phyloP scores from a whole-genome alignment of 1,140 invertebrate genomes.

The Calycopis cecrops region DNA sequence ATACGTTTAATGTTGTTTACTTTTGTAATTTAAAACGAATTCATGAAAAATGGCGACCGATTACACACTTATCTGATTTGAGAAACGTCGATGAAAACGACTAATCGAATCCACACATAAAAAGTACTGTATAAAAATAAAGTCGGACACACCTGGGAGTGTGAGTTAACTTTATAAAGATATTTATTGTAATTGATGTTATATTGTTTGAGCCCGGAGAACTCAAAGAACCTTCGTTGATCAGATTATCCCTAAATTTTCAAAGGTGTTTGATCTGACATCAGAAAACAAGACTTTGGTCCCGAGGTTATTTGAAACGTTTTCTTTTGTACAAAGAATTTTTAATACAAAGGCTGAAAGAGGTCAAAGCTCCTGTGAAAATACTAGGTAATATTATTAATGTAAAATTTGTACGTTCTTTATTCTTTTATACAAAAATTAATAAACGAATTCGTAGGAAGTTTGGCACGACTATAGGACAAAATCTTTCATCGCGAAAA shows the following conservation, averaged over 20 bases:
- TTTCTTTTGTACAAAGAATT: too few relatives aligned
- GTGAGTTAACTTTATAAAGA: not conserved
- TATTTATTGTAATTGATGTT: not conserved
- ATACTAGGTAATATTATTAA: too few relatives aligned
- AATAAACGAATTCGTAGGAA: too few relatives aligned
- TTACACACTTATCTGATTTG: slow-evolving; percentile 5
- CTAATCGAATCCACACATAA: not conserved
- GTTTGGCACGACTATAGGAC: too few relatives aligned
- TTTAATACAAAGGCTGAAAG: too few relatives aligned
- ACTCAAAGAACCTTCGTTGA: not conserved
- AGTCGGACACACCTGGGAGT: not conserved
- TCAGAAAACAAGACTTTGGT: too few relatives aligned
- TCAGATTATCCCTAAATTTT: slow-evolving; percentile 3
- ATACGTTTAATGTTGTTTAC: not conserved
- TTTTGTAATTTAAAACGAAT: not conserved
- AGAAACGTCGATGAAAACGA: not conserved
- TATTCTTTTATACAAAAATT: too few relatives aligned
- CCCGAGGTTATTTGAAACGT: too few relatives aligned
- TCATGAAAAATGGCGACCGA: not conserved
- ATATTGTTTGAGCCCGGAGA: not conserved
- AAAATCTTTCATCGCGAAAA: too few relatives aligned
- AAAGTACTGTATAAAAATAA: not conserved
- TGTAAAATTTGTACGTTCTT: too few relatives aligned
- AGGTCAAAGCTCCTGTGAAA: too few relatives aligned
- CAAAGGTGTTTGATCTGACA: not conserved